Conservation (phyloP, 92 coral and sea anemone species). For the Parazoanthus darwini region DNA sequence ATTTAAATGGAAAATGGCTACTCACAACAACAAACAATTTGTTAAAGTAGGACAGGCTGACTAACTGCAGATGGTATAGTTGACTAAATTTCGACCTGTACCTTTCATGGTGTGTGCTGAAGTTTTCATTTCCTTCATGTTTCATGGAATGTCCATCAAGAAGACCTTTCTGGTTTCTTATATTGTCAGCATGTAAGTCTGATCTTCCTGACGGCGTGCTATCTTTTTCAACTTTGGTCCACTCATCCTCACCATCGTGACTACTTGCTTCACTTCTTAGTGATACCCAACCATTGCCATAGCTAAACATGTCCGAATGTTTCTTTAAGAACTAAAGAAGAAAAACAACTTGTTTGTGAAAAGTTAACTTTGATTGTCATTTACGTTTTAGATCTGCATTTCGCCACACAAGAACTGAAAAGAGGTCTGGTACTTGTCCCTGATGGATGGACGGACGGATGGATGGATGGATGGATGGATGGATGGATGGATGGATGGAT, state of each 20-base stretch:
- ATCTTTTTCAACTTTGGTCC: constrained; percentile 4
- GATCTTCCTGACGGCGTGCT: background rate
- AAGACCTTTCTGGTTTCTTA: background rate
- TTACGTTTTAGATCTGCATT: too few species aligned
- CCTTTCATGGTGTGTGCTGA: constrained; percentile 5
- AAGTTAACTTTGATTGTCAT: background rate
- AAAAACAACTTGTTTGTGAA: background rate
- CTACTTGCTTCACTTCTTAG: background rate
- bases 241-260: background rate
- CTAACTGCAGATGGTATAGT: too few species aligned
- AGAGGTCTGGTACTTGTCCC: too few species aligned
- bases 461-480: too few species aligned
- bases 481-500: too few species aligned
- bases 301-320: constrained; percentile 62
- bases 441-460: too few species aligned
- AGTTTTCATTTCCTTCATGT: background rate
- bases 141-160: background rate
- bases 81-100: background rate
- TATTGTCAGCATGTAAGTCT: background rate
- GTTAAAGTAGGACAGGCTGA: too few species aligned
- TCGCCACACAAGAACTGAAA: background rate
- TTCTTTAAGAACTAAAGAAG: constrained; percentile 72
- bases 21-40: too few species aligned
- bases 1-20: too few species aligned
- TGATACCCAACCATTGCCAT: constrained; percentile 46